Conservation (phyloP, 2,797 vertebrate genomes). For the Chrosomus eos region DNA sequence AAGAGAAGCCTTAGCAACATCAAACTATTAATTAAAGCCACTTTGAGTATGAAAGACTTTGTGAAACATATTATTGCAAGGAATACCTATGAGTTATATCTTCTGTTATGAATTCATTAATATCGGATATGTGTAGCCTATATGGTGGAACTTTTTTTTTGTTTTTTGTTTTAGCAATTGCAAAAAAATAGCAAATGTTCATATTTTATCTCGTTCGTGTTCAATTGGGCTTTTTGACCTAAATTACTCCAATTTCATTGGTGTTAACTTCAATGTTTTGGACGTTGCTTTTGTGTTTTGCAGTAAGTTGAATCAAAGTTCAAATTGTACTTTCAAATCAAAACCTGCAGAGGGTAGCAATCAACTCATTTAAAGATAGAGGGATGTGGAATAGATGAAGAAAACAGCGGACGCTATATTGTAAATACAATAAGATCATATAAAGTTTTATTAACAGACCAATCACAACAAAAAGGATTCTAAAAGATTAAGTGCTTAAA, state of each 20-base stretch:
- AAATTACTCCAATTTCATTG: neutral
- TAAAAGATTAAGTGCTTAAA: neutral
- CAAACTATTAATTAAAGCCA: neutral
- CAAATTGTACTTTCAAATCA: neutral
- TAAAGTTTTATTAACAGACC: neutral
- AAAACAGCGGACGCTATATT: neutral
- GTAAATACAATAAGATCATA: neutral
- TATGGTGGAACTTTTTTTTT: neutral
- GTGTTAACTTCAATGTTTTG: neutral
- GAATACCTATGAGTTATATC: neutral
- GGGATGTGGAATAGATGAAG: neutral
- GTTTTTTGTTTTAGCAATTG: neutral
- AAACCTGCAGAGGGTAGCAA: conserved; percentile 33
- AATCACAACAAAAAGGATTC: neutral
- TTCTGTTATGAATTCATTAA: neutral
- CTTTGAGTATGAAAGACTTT: neutral
- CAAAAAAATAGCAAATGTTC: neutral
- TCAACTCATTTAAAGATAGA: neutral
- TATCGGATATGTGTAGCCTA: too few relatives aligned
- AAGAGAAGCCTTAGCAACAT: conserved; percentile 34
- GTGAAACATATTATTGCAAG: neutral
- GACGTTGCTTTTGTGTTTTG: neutral
- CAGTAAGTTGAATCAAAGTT: neutral
- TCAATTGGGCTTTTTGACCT: neutral
- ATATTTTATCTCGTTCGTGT: neutral